phyloP scores from a whole-genome alignment of 2,888 invertebrate genomes.

The Cyclophora punctaria region DNA sequence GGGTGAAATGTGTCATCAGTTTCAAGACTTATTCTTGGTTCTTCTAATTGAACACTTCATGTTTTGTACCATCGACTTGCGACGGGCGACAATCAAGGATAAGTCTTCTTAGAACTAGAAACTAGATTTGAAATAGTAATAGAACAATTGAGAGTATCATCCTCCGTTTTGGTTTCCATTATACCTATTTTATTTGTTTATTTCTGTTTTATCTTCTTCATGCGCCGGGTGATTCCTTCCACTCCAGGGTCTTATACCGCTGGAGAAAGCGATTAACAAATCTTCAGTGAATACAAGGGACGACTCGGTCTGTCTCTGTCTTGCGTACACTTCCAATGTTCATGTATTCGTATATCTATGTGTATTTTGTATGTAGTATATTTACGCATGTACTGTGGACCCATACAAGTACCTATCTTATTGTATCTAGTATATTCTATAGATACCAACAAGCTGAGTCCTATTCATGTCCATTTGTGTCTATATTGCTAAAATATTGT shows the following conservation, averaged over 20 bases:
- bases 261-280: constrained; percentile 73
- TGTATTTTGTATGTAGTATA: constrained; percentile 50
- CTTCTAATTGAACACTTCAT: constrained; percentile 1
- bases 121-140: constrained; percentile 54
- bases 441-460: constrained; percentile 4
- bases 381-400: constrained; percentile 57
- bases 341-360: constrained; percentile 52
- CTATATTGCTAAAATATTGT: constrained; percentile 2
- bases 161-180: constrained; percentile 45
- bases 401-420: constrained; percentile 9
- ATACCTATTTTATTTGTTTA: constrained; percentile 46
- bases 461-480: constrained; percentile 2
- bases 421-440: constrained; percentile 8
- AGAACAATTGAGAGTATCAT: constrained; percentile 42
- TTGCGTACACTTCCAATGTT: constrained; percentile 48
- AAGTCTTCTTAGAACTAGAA: constrained; percentile 64
- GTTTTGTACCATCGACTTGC: constrained; percentile 2
- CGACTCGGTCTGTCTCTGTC: constrained; percentile 69
- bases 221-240: constrained; percentile 53
- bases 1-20: constrained; percentile 60
- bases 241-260: constrained; percentile 69
- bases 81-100: constrained; percentile 43
- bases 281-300: constrained; percentile 66
- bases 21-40: constrained; percentile 61
- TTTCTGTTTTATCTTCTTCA: constrained; percentile 58